Base-by-base conservation (phyloP, 1,140 invertebrate species). In the Drosophila sucinea region DNA sequence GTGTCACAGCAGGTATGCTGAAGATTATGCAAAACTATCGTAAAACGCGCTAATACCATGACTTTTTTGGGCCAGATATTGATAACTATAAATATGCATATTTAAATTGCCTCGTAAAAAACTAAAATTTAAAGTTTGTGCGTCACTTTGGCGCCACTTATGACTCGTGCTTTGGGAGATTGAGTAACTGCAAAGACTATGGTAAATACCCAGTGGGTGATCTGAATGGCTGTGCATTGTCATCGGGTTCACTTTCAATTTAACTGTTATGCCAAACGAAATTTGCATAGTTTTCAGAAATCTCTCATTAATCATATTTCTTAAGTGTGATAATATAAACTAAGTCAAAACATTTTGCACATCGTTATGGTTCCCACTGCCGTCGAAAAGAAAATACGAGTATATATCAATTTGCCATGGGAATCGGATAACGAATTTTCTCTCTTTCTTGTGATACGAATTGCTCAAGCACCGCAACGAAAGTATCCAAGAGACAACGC, bases 101-200 rank as follows among this genome's bases (percentile, higher is more conserved):
- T 77, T 78, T 56, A 56, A 69, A 51, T 11, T 23, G 33, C 40
- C 70, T 78, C 64, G 71, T 83, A 79, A 51, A 41, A 51, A 23
- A 23, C 7, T 27, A 51, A 47, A 47, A 25, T 25, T 51, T 17
- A 10, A 5, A 61, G 60, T 71, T 68, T 27, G 61, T 38, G 67
- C 68, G 68, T 83, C 77, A 78, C 62, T 87, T 82, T 87, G 79
- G 83, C 83, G 82, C 83, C 82, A 72, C 75, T 60, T 66, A 70
- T 75, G 70, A 81, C 78, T 82, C 81, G 82, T 85, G 82, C 82
- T 67, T 69, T 68, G 64, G 17, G 33, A 27, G 7, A 62, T 80
- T 66, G 58, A 38, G 60, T 44, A 77, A 77, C 67, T 29, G 35
- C 29, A 44, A 33, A 33, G 66, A 66, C 55, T 17, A 65, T 32